Base-by-base conservation (phyloP, 2,888 invertebrate species). In the Halictus ligatus region DNA sequence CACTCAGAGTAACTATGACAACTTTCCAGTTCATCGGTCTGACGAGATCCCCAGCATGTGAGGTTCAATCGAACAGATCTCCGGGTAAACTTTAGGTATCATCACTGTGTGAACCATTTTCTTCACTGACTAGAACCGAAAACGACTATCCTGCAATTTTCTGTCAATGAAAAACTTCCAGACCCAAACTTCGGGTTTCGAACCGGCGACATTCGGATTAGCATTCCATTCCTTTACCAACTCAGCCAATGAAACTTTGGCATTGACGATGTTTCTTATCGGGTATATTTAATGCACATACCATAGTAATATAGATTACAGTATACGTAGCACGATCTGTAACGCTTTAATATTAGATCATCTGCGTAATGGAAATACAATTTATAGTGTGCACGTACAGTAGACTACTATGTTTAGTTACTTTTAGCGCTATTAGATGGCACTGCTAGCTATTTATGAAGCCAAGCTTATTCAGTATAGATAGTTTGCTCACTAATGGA, bases 1-100 rank as follows among this genome's bases (percentile, higher is more conserved):
- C 91, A 92, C 94, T 94, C 94, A 94, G 94, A 91, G 93, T 94
- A 94, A 94, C 94, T 94, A 94, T 94, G 94, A 94, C 94, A 69
- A 13, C 6, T 1, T 1, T n/a, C 80, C 89, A 25, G 15, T 77
- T 92, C 93, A 94, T 83, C 13, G 89, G 64, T 48, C 72, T 40
- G 58, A 67, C 80, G 89, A 91, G 92, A 93, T 86, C 87, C 90
- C 78, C 89, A 79, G 75, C 35, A 80, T 29, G 50, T 29, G 80
- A 81, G 73, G 78, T 86, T 89, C 89, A 12, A 87, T 84, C 90
- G 86, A 46, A 60, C 79, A 83, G 40, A 84, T 78, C 81, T 92
- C 92, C 89, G 67, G 73, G 92, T 91, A 92, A 92, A 90, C 80
- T 13, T 86, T 89, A 40, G 75, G 29, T 29, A 84, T 94, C 94